Evolutionary conservation across 2,113 vertebrate species (phyloP).

Genomic region (Lagenorhynchus albirostris): DNA sequence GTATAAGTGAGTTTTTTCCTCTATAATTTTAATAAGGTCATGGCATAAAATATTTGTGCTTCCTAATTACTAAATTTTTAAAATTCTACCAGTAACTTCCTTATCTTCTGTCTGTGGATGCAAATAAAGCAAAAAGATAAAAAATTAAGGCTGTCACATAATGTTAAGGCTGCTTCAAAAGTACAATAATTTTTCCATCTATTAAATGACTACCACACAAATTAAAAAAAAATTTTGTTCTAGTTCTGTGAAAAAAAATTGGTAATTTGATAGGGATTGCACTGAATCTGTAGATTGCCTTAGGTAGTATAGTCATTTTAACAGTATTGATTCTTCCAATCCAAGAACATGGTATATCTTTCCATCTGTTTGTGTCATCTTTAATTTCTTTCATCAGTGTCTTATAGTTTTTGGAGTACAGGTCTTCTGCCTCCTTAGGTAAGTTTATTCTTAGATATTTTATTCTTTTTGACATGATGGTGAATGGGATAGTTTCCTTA

Average conservation of each 20-base stretch:
- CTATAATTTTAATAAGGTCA: background rate
- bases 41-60: background rate
- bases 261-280: background rate
- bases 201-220: background rate
- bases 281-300: background rate
- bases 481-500: background rate
- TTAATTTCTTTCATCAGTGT: background rate
- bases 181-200: background rate
- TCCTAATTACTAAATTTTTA: background rate
- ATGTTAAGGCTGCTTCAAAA: background rate
- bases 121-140: background rate
- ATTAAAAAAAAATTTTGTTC: background rate
- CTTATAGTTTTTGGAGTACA: background rate
- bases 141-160: background rate
- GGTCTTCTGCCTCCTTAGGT: background rate
- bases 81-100: background rate
- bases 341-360: background rate
- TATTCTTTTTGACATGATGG: background rate
- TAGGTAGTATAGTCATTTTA: background rate
- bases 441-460: background rate
- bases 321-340: background rate
- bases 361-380: background rate
- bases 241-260: background rate
- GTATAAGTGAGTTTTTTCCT: background rate
- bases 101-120: background rate